Conservation (phyloP, 1,140 invertebrate species). For the Oscheius sp. region DNA sequence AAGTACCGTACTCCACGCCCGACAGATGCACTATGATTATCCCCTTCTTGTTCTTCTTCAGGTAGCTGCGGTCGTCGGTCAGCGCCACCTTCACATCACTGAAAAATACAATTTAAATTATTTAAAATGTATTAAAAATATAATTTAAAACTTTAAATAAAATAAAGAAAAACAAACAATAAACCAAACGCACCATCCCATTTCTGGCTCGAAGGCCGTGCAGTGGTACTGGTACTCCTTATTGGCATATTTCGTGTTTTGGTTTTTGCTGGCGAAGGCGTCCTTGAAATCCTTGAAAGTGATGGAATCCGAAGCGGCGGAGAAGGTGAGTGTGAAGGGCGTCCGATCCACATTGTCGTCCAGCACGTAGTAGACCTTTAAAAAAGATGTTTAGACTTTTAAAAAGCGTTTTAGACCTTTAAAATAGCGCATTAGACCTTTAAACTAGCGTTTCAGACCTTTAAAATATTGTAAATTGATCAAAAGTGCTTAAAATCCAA, state of each 20-base stretch:
- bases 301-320: slow-evolving; percentile 2
- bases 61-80: slow-evolving; percentile 28
- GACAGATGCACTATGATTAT: slow-evolving; percentile 46
- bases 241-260: not conserved
- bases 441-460: too few relatives aligned
- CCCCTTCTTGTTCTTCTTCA: slow-evolving; percentile 33
- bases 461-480: not conserved
- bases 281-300: slow-evolving; percentile 40
- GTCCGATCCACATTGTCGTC: slow-evolving; percentile 32
- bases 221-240: slow-evolving; percentile 37
- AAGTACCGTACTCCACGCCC: slow-evolving; percentile 12
- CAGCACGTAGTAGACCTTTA: slow-evolving; percentile 39
- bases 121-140: too few relatives aligned
- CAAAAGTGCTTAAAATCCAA: too few relatives aligned
- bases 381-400: not conserved
- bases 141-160: too few relatives aligned
- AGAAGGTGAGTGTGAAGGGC: slow-evolving; percentile 24
- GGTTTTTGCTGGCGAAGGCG: slow-evolving; percentile 6
- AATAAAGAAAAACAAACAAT: not conserved
- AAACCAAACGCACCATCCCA: slow-evolving; percentile 5
- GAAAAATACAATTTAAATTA: slow-evolving; percentile 1
- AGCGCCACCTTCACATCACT: slow-evolving; percentile 52
- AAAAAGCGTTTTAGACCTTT: not conserved
- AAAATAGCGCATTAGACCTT: not conserved
- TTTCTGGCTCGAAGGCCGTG: slow-evolving; percentile 36